These are phyloP conservation scores for Ciconia stormi DNA, from an alignment of 2,113 vertebrate species.

Conservation along the genomic window DNA sequence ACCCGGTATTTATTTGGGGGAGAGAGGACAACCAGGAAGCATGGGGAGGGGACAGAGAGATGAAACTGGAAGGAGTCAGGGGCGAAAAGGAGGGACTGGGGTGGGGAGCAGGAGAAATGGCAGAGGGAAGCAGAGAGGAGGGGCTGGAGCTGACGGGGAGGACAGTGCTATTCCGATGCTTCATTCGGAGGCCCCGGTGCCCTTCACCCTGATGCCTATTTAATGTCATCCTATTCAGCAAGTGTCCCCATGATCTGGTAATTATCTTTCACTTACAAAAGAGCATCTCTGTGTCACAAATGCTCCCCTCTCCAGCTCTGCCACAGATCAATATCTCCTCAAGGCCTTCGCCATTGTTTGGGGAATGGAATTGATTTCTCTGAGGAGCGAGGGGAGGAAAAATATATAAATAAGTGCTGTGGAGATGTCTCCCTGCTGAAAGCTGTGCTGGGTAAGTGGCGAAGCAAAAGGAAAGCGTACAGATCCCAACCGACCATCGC, in stretches of 20 bases:
- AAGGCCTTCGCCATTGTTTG: slow-evolving; percentile 68
- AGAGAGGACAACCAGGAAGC: neutral
- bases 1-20: neutral
- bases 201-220: slow-evolving; percentile 71
- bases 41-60: neutral
- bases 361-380: slow-evolving; percentile 71
- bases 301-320: slow-evolving; percentile 47
- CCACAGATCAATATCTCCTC: slow-evolving; percentile 73
- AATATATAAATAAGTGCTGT: slow-evolving; percentile 33
- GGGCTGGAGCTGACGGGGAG: neutral
- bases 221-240: slow-evolving; percentile 71
- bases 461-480: neutral
- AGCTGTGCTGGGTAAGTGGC: neutral
- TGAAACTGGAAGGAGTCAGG: neutral
- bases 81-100: neutral
- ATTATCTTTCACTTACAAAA: slow-evolving; percentile 77
- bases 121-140: slow-evolving; percentile 29
- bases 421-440: neutral
- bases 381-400: neutral
- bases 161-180: neutral
- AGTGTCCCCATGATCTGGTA: slow-evolving; percentile 70
- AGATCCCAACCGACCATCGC: neutral
- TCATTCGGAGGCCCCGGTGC: neutral
- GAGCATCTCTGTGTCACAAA: slow-evolving; percentile 72
- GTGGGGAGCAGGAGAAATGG: neutral